These are phyloP conservation scores for Ceuthmochares aereus DNA, from an alignment of 2,113 vertebrate species.

Conservation along the genomic window DNA sequence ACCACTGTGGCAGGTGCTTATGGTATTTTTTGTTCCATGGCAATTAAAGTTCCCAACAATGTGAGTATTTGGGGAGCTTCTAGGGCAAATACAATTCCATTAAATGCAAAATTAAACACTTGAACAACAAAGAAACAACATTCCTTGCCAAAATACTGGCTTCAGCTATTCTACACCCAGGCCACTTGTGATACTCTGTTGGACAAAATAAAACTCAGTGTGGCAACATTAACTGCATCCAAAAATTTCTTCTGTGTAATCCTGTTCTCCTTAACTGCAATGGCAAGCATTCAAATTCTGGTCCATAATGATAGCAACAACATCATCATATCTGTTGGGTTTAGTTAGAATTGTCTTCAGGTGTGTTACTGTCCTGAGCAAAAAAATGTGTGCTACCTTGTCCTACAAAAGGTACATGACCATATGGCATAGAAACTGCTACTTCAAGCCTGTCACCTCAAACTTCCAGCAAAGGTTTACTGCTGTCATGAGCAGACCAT, in stretches of 20 bases:
- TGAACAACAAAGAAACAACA: not conserved
- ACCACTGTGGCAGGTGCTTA: not conserved
- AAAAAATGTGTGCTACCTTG: not conserved
- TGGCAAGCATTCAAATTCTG: fast-evolving
- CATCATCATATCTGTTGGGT: not conserved
- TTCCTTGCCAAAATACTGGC: not conserved
- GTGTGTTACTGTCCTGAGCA: not conserved
- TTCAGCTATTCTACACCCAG: not conserved
- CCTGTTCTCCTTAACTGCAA: not conserved
- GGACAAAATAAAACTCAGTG: not conserved
- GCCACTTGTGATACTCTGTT: not conserved
- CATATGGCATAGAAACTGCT: not conserved
- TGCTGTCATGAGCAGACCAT: not conserved
- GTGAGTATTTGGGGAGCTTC: not conserved
- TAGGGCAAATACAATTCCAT: not conserved
- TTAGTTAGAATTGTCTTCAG: not conserved
- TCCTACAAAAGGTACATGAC: not conserved
- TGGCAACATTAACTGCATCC: not conserved
- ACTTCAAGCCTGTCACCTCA: not conserved
- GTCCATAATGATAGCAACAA: not conserved
- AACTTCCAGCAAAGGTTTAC: not conserved
- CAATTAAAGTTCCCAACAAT: not conserved
- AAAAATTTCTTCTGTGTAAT: not conserved
- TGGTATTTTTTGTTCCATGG: not conserved
- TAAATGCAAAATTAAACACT: not conserved